Base-by-base conservation (phyloP, 1,140 invertebrate species). In the Spodoptera frugiperda region DNA sequence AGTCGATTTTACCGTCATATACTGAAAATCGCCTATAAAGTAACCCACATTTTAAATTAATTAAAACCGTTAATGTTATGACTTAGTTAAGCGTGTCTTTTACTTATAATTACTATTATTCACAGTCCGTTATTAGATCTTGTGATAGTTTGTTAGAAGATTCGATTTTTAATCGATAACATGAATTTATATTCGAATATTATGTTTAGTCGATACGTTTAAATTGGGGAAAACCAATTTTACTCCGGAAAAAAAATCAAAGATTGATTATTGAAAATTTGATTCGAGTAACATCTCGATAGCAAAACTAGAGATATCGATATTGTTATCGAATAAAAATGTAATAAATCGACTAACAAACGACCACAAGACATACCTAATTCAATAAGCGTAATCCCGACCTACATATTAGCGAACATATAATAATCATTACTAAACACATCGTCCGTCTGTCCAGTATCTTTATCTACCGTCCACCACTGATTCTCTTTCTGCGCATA, bases 361-460 rank as follows among this genome's bases (percentile, higher is more conserved):
- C 63, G n/a, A 75, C 25, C 61, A 78, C 59, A 70, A 71, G 30
- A 74, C 14, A 39, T 33, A n/a, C 11, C 55, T 21, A 74, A 59
- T 9, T 39, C 33, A 67, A 61, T 61, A 74, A 74, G 55, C 71
- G 71, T 74, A 61, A 57, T 54, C 55, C 39, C 54, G 33, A 25
- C 44, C 65, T 82, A 86, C 78, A 86, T 81, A 85, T 82, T 82
- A 73, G 65, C 81, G 70, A 91, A 91, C 78, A 88, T 87, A 73
- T 89, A 92, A 85, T 92, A 93, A 86, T 93, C 89, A 77, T 82
- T 91, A 48, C 87, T 61, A 48, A 84, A 92, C 74, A 91, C 73
- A 70, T 92, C 89, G 6, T 87, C 87, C 5, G 57, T 77, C 57
- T 87, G 82, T 10, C 86, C 88, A 3, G 86, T 82, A 75, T 89